These are phyloP conservation scores for Sclerodermus sp. DNA, from an alignment of 2,888 invertebrate genomes.

Conservation along the genomic window DNA sequence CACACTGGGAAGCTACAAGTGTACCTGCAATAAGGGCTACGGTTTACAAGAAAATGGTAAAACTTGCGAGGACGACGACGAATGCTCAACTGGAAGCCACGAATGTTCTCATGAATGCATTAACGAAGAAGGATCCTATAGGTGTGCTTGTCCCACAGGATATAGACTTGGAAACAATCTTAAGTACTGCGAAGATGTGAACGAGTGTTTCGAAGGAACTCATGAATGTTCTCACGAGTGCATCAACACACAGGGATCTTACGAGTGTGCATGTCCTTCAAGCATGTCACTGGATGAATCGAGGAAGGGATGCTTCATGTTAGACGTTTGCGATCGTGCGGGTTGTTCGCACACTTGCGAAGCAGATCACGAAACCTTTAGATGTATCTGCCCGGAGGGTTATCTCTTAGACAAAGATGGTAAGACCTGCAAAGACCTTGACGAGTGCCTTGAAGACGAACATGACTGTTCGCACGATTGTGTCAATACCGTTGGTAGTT, in stretches of 20 bases:
- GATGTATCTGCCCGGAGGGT: constrained; percentile 61
- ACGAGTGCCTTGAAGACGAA: constrained; percentile 52
- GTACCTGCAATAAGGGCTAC: constrained; percentile 48
- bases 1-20: constrained; percentile 56
- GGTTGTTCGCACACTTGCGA: constrained; percentile 59
- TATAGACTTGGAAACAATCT: constrained; percentile 54
- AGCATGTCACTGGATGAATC: constrained; percentile 43
- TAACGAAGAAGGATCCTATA: constrained; percentile 39
- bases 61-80: constrained; percentile 43
- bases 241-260: constrained; percentile 60
- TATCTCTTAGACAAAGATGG: constrained; percentile 56
- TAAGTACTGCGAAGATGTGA: constrained; percentile 58
- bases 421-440: constrained; percentile 48
- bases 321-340: constrained; percentile 29
- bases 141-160: constrained; percentile 62
- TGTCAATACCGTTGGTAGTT: constrained; percentile 47
- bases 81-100: constrained; percentile 22
- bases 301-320: constrained; percentile 26
- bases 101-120: constrained; percentile 35
- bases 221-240: constrained; percentile 64
- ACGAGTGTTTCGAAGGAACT: constrained; percentile 60
- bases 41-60: constrained; percentile 25
- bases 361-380: constrained; percentile 59
- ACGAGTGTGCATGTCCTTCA: constrained; percentile 60
- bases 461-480: constrained; percentile 57